Evolutionary conservation across 1,140 invertebrate species (phyloP).

Genomic region (Leptinotarsa lineolata): DNA sequence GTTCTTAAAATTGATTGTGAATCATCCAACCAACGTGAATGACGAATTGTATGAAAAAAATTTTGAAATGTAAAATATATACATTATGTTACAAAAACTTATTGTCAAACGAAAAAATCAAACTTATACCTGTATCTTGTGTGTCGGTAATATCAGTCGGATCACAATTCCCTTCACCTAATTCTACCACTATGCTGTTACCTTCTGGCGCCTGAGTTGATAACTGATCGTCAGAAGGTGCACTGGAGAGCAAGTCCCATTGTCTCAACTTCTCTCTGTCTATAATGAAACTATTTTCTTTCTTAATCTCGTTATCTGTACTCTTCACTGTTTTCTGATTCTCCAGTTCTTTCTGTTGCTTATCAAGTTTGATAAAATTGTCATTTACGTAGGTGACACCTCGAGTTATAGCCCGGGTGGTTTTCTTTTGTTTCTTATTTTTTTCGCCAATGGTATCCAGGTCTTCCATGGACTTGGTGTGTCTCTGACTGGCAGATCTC

Average conservation of each 20-base stretch:
- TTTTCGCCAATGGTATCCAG: constrained; percentile 63
- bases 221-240: constrained; percentile 52
- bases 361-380: constrained; percentile 63
- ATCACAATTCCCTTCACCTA: constrained; percentile 55
- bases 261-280: constrained; percentile 83
- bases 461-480: constrained; percentile 79
- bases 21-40: no score
- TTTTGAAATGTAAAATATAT: constrained; percentile 7
- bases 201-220: constrained; percentile 57
- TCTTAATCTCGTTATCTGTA: constrained; percentile 45
- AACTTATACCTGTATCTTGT: constrained; percentile 53
- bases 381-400: constrained; percentile 78
- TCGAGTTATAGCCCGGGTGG: constrained; percentile 58
- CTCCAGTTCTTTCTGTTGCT: constrained; percentile 46
- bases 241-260: constrained; percentile 86
- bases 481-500: constrained; percentile 74
- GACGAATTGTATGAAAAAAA: no score
- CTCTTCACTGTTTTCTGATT: constrained; percentile 39
- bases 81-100: constrained; percentile 24
- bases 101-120: constrained; percentile 29
- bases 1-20: no score
- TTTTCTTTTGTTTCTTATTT: constrained; percentile 46
- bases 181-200: constrained; percentile 57
- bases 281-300: constrained; percentile 65
- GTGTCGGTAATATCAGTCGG: constrained; percentile 51